Percentiles rank a stretch among this genome's conserved stretches.
phyloP scores from a whole-genome alignment of 2,113 vertebrate species.

The Plotosus lineatus region DNA sequence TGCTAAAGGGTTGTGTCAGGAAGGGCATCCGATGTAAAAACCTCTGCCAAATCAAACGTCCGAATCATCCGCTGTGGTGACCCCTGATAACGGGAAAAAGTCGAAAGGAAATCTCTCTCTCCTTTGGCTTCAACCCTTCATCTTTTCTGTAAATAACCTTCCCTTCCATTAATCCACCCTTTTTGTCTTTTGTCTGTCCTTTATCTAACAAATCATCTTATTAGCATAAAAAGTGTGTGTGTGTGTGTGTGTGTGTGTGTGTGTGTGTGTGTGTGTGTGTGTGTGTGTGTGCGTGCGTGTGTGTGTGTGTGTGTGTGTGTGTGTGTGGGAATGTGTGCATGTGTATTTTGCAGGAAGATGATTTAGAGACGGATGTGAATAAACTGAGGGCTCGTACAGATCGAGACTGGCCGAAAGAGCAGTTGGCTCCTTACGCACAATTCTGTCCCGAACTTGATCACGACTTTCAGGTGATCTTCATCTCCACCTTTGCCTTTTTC shows the following conservation, averaged over 20 bases:
- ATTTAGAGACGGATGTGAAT: constrained; percentile 85
- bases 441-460: constrained; percentile 80
- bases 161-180: too few relatives aligned
- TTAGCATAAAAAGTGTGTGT: too few relatives aligned
- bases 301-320: constrained; percentile 20
- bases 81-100: too few relatives aligned
- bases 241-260: constrained; percentile 13
- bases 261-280: neutral
- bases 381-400: constrained; percentile 72
- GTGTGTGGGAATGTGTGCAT: constrained; percentile 3
- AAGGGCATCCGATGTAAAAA: too few relatives aligned
- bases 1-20: too few relatives aligned
- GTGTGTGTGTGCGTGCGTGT: constrained; percentile 19
- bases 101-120: too few relatives aligned
- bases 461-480: constrained; percentile 76
- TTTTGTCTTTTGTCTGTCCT: neutral
- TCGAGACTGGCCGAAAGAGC: constrained; percentile 76
- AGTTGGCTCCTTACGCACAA: constrained; percentile 75
- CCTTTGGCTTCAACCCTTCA: too few relatives aligned
- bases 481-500: neutral
- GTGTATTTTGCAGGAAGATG: constrained; percentile 76
- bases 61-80: too few relatives aligned
- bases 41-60: too few relatives aligned
- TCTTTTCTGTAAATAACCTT: too few relatives aligned
- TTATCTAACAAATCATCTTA: neutral